Evolutionary conservation across 2,797 vertebrate genomes (phyloP).

Genomic region (Manis javanica): DNA sequence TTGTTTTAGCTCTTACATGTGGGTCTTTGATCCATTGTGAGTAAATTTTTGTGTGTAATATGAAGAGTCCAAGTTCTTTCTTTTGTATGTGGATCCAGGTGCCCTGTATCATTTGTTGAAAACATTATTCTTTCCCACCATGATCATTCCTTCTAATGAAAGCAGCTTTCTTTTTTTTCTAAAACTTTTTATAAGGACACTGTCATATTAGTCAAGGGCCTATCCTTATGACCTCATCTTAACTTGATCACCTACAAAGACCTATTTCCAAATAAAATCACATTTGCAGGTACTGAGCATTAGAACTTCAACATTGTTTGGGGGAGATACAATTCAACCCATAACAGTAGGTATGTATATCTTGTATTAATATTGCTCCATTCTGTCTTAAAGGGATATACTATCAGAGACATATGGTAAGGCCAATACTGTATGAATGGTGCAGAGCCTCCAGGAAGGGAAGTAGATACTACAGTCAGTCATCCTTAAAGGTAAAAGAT

Average conservation of each 20-base stretch:
- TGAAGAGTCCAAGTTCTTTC: neutral
- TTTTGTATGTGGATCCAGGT: neutral
- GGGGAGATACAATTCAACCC: neutral
- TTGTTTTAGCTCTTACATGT: neutral
- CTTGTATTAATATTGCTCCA: neutral
- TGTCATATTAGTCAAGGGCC: neutral
- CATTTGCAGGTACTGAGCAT: neutral
- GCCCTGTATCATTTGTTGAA: neutral
- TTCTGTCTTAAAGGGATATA: neutral
- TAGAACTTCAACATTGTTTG: neutral
- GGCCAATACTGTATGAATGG: neutral
- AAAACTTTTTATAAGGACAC: neutral
- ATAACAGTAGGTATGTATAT: neutral
- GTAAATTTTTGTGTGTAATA: neutral
- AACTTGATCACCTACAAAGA: conserved; percentile 26
- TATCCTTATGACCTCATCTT: neutral
- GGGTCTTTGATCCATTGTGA: neutral
- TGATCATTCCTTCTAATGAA: neutral
- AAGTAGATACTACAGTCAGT: neutral
- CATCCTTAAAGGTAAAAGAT: neutral
- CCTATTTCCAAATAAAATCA: neutral
- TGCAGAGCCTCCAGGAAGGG: neutral
- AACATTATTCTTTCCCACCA: neutral
- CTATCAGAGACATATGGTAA: neutral
- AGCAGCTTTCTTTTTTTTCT: neutral